phyloP scores from a whole-genome alignment of 1,140 invertebrate species.

The Trinorchestia longiramus region DNA sequence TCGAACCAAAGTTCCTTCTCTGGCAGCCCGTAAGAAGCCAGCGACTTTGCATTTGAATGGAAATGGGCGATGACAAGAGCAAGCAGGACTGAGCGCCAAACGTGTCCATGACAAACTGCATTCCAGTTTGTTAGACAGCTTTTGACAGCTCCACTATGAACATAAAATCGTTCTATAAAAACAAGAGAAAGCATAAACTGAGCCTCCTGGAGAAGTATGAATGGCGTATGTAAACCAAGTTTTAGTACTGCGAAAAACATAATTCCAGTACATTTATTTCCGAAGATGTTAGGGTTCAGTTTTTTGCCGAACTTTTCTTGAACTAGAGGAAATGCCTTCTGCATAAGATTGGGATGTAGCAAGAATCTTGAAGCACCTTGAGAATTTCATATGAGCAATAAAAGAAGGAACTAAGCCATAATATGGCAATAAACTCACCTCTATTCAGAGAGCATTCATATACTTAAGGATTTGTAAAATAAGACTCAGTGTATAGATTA shows the following conservation, averaged over 20 bases:
- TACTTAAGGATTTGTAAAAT: not conserved
- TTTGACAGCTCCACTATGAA: not conserved
- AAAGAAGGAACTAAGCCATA: not conserved
- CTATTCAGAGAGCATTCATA: not conserved
- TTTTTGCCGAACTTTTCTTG: not conserved
- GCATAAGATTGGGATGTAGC: not conserved
- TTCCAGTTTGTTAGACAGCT: constrained; percentile 7
- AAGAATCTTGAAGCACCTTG: not conserved
- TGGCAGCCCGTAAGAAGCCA: constrained; percentile 21
- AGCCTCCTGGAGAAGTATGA: not conserved
- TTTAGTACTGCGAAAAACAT: not conserved
- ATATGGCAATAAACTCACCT: not conserved
- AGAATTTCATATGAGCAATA: not conserved
- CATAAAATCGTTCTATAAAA: not conserved
- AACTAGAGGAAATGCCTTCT: not conserved
- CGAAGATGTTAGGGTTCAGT: not conserved
- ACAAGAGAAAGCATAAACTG: not conserved
- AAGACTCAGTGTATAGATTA: not conserved
- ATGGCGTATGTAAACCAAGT: not conserved
- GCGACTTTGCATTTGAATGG: constrained; percentile 40
- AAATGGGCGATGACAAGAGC: not conserved
- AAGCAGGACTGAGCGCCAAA: not conserved
- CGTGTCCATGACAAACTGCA: not conserved
- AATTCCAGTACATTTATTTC: not conserved
- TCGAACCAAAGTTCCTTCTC: constrained; percentile 36